Evolutionary conservation across 2,113 vertebrate genomes (phyloP).

Genomic region (Zingel zingel): DNA sequence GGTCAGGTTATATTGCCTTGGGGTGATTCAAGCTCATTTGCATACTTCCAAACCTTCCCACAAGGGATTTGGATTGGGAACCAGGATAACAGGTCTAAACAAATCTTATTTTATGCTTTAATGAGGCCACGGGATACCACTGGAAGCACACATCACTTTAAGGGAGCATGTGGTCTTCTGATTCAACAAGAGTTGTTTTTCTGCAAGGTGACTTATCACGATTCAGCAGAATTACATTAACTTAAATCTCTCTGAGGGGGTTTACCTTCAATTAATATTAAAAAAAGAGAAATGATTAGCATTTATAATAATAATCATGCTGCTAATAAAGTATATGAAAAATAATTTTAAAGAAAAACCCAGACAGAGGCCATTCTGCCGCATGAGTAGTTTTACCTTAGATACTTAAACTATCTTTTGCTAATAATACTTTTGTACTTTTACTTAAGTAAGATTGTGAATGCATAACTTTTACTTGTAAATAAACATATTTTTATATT

Average conservation of each 20-base stretch:
- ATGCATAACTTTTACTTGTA: neutral
- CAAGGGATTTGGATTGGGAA: conserved; percentile 14
- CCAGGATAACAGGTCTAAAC: conserved; percentile 16
- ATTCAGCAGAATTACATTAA: too few species aligned
- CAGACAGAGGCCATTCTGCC: neutral
- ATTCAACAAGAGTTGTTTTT: neutral
- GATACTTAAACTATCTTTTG: neutral
- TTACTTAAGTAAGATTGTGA: neutral
- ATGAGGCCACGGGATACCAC: neutral
- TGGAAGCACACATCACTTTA: neutral
- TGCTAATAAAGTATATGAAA: neutral
- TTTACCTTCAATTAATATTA: neutral
- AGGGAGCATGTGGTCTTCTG: neutral
- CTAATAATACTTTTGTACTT: neutral
- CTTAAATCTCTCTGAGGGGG: neutral
- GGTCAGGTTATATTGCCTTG: conserved; percentile 31
- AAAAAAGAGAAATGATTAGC: too few species aligned
- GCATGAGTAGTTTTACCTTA: neutral
- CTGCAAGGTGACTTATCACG: too few species aligned
- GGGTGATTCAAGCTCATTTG: conserved; percentile 51
- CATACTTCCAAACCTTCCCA: conserved; percentile 41
- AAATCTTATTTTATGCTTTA: conserved; percentile 17
- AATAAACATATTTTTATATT: neutral
- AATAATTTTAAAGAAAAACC: neutral
- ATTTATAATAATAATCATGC: neutral